Conservation (phyloP, 2,113 vertebrate genomes). For the Xiphophorus hellerii region DNA sequence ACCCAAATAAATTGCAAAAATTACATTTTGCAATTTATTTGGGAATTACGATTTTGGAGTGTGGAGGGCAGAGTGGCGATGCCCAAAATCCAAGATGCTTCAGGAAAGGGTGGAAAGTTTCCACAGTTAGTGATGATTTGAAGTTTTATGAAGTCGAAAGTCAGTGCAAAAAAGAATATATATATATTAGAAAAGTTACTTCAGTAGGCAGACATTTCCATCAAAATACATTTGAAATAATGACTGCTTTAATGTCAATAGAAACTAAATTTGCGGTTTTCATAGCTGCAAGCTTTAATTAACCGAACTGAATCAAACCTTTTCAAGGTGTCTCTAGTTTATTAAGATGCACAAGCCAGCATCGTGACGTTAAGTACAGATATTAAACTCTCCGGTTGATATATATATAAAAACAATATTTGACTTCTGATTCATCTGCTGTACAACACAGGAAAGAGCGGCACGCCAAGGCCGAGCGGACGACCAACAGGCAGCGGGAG, state of each 20-base stretch:
- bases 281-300: background rate
- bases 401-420: background rate
- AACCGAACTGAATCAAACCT: background rate
- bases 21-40: no score
- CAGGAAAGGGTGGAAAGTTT: background rate
- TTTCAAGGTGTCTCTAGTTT: background rate
- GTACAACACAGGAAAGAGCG: no score
- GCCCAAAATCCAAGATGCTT: background rate
- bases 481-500: constrained; percentile 5
- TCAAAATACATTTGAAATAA: background rate
- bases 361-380: background rate
- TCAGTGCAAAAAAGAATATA: background rate
- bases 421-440: background rate
- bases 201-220: background rate
- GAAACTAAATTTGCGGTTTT: background rate
- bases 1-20: no score
- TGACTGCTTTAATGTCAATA: no score
- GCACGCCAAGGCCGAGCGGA: constrained; percentile 10
- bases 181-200: no score
- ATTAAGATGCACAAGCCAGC: background rate
- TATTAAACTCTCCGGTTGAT: background rate
- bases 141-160: background rate
- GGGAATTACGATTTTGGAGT: no score
- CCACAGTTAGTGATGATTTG: background rate
- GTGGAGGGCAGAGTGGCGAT: background rate